Conservation (phyloP, 2,113 vertebrate genomes). For the Taurulus bubalis region DNA sequence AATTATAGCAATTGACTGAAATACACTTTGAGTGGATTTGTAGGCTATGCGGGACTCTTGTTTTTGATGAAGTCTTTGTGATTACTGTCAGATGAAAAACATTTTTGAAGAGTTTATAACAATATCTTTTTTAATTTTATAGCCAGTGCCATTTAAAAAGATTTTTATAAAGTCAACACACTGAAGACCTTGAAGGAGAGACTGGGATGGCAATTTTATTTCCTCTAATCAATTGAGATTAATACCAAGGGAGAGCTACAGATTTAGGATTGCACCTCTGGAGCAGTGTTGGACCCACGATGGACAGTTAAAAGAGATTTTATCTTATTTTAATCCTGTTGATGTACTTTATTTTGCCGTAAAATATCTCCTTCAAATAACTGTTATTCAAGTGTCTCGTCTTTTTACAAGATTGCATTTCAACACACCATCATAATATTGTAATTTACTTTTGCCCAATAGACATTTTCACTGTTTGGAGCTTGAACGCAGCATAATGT, state of each 20-base stretch:
- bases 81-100: neutral
- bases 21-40: constrained; percentile 26
- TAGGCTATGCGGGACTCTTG: constrained; percentile 4
- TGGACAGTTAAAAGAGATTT: neutral
- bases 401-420: too few relatives aligned
- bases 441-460: too few relatives aligned
- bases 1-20: constrained; percentile 34
- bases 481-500: too few relatives aligned
- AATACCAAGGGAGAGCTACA: neutral
- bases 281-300: neutral
- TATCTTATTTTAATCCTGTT: too few relatives aligned
- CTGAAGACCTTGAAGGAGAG: neutral
- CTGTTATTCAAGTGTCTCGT: too few relatives aligned
- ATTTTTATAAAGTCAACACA: neutral
- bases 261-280: neutral
- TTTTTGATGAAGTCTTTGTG: neutral
- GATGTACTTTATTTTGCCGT: too few relatives aligned
- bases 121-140: neutral
- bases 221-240: neutral
- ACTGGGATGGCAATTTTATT: neutral
- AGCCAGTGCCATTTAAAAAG: neutral
- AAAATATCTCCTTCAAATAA: too few relatives aligned
- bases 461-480: too few relatives aligned
- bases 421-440: too few relatives aligned
- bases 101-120: neutral